Base-by-base conservation (phyloP, 2,888 invertebrate species). In the Eudemis profundana region DNA sequence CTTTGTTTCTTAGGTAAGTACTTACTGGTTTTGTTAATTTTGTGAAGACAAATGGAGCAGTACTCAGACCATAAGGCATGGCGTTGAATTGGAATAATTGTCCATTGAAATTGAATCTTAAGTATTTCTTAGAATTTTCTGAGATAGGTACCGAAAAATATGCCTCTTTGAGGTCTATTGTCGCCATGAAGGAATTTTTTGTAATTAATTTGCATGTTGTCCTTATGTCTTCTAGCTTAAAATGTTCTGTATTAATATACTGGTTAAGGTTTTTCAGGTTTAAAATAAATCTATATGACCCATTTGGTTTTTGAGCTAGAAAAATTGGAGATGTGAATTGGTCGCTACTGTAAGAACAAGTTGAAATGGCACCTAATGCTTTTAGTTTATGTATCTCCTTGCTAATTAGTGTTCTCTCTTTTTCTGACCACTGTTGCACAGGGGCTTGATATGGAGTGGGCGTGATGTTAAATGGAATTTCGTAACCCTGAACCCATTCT, bases 221-320 rank as follows among this genome's bases (percentile, higher is more conserved):
- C 8, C 69, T 33, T 12, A 59, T 17, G 27, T 70, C 70, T 57
- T 70, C 68, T 29, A 68, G 29, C 38, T 68, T 70, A 56, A 70
- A 70, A 23, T 68, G 68, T 21, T 63, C 42, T 17, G 65, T 54
- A 15, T 27, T 14, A 12, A 67, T 40, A 17, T 44, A 63, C 4
- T 56, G 40, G 57, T 66, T 59, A 14, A 65, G 23, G 0, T 21
- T 17, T 49, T 64, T 67, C 12, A 69, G 17, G 12, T 67, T 69
- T 29, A 69, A 36, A 56, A 69, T 70, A 54, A 71, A 69, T 33
- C 67, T 59, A 14, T 33, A 46, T 10, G 38, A 4, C 3, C 67
- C 68, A 53, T 68, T 68, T 4, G 50, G 56, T 33, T 70, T 68
- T 19, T 59, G 59, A 12, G 60, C 59, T 19, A 56, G 47, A 49